Evolutionary conservation across 2,113 vertebrate genomes (phyloP).

Genomic region (Myocastor coypus): DNA sequence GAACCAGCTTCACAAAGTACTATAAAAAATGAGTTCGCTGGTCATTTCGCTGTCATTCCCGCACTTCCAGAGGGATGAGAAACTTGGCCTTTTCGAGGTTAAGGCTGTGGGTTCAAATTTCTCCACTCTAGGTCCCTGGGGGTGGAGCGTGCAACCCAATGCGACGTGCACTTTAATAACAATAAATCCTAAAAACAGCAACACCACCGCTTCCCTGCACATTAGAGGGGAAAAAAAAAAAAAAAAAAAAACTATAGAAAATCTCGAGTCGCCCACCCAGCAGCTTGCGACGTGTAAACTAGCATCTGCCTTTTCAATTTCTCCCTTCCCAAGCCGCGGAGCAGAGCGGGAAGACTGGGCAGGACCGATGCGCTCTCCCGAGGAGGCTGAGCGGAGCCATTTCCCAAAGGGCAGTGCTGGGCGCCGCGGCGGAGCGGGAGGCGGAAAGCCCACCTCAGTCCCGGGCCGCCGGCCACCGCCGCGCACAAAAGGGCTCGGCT

Average conservation of each 20-base stretch:
- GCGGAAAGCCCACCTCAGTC: conserved; percentile 72
- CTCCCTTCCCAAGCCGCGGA: conserved; percentile 62
- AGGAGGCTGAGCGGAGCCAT: conserved; percentile 77
- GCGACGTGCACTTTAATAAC: conserved; percentile 74
- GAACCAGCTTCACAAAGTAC: conserved; percentile 72
- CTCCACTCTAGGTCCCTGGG: conserved; percentile 67
- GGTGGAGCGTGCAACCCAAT: conserved; percentile 77
- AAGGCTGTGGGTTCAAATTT: conserved; percentile 80
- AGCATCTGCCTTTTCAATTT: conserved; percentile 69
- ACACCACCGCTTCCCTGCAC: conserved; percentile 69
- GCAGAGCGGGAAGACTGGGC: conserved; percentile 70
- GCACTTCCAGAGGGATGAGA: conserved; percentile 53
- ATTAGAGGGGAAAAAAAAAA: conserved; percentile 6
- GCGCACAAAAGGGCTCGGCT: conserved; percentile 78
- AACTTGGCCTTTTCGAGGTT: conserved; percentile 67
- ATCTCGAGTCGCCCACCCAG: conserved; percentile 67
- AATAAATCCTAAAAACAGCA: conserved; percentile 69
- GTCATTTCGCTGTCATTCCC: conserved; percentile 61
- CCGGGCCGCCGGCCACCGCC: conserved; percentile 64
- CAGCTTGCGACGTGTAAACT: conserved; percentile 75
- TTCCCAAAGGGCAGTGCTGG: conserved; percentile 82
- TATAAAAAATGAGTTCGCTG: conserved; percentile 64
- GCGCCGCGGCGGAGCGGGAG: conserved; percentile 69
- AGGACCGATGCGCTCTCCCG: conserved; percentile 74
- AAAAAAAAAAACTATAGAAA: conserved; percentile 23